Evolutionary conservation across 2,888 invertebrate genomes (phyloP), one percentile per base, ranked within the genome.

Genomic region (Clitarchus hookeri): DNA sequence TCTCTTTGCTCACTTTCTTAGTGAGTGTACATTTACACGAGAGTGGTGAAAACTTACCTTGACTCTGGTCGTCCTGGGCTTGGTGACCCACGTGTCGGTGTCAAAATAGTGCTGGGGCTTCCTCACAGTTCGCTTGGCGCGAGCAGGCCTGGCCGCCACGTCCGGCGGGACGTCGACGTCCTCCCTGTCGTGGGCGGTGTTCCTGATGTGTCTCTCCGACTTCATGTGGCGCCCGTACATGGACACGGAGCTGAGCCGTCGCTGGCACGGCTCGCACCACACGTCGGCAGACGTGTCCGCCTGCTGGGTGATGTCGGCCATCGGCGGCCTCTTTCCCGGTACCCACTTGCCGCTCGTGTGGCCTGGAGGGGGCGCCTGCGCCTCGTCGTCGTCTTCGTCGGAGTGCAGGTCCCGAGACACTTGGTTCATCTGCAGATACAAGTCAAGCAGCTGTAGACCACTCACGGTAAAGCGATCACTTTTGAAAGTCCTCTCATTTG

Each of bases 341-440:
- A 96, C 93, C 97, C 97, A 97, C 92, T 97, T 97, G 0, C 96
- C 96, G 90, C 94, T 95, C 0, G 96, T 96, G 89, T 96, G 94
- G 78, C 93, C 87, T 23, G 89, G 88, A 12, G 88, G 88, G 19
- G 89, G 89, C 1, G 19, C 84, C 13, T 36, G 53, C 12, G 79
- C 27, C 86, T 93, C 93, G 26, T 92, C 92, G 44, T 93, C 91
- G 27, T 93, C 92, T 16, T 92, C 91, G 6, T 88, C 88, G 8
- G 86, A 86, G 26, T 86, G 78, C 89, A 4, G 11, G 44, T 44
- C 85, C n/a, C 65, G 23, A 0, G 65, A 65, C 16, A 16, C 12
- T 19, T 65, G 65, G 65, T n/a, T 65, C 65, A 65, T n/a, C 65
- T 65, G 65, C n/a, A 6, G 65, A 19, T 23, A 48, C 48, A 48